A percentile compares a stretch with the other conserved stretches of the same genome.
Conservation (phyloP, 2,888 invertebrate genomes). For the Lissocephala sabroskyi region DNA sequence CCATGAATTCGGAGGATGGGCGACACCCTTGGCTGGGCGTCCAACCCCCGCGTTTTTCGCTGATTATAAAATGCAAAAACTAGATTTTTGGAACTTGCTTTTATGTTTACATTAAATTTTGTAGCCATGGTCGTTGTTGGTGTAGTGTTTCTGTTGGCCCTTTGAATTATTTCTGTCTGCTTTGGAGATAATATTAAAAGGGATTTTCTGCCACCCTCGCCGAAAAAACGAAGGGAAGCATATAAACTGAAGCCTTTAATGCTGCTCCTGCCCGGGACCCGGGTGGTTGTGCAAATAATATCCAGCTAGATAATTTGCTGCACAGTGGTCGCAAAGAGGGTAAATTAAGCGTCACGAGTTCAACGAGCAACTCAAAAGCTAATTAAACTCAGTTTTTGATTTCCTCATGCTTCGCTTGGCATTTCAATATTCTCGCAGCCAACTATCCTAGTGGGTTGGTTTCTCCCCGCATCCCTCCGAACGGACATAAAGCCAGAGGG, state of each 20-base stretch:
- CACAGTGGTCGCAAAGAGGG: too few species aligned
- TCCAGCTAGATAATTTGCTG: too few species aligned
- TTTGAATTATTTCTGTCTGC: not conserved
- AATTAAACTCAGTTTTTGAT: constrained; percentile 63
- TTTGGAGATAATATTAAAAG: constrained; percentile 24
- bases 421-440: constrained; percentile 28
- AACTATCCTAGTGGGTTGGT: too few species aligned
- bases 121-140: constrained; percentile 11
- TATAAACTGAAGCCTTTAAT: not conserved
- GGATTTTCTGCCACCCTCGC: not conserved
- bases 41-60: constrained; percentile 44
- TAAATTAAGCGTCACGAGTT: too few species aligned
- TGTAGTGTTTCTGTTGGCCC: constrained; percentile 8
- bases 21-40: constrained; percentile 15
- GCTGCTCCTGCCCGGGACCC: not conserved
- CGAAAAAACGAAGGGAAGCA: not conserved
- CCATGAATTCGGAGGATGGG: constrained; percentile 3
- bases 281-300: constrained; percentile 1
- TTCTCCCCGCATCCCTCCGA: too few species aligned
- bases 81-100: constrained; percentile 47
- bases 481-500: too few species aligned
- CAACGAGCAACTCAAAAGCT: constrained; percentile 29
- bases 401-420: constrained; percentile 46
- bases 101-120: constrained; percentile 57
- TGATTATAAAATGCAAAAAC: constrained; percentile 56